phyloP scores from a whole-genome alignment of 1,140 invertebrate genomes.

The Sarcophaga peregrina region DNA sequence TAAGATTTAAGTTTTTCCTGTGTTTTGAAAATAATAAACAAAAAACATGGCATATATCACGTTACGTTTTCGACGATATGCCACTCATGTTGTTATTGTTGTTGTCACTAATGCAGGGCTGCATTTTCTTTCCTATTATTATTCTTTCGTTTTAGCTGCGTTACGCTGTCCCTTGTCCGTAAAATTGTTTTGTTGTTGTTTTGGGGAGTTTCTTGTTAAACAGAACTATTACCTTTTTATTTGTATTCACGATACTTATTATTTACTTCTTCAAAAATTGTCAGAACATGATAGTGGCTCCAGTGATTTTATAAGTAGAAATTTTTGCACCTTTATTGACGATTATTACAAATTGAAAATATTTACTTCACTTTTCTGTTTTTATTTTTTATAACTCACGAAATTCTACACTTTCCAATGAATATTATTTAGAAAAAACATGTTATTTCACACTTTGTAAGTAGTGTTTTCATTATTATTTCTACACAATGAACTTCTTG shows the following conservation, averaged over 20 bases:
- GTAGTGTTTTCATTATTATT: neutral
- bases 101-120: slow-evolving; percentile 5
- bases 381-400: neutral
- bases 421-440: neutral
- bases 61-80: slow-evolving; percentile 20
- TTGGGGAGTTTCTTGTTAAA: slow-evolving; percentile 4
- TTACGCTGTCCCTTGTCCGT: neutral
- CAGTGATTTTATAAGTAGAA: neutral
- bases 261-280: slow-evolving; percentile 1
- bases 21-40: slow-evolving; percentile 25
- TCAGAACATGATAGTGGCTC: neutral
- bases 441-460: neutral
- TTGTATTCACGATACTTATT: neutral
- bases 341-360: neutral
- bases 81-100: neutral
- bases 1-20: no score
- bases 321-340: slow-evolving; percentile 17
- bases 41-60: slow-evolving; percentile 33
- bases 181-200: neutral
- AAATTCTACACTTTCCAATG: neutral
- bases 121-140: slow-evolving; percentile 24
- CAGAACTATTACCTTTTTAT: neutral
- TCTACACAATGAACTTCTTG: neutral
- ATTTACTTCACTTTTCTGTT: neutral
- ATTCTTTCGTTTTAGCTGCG: neutral